Evolutionary conservation across 1,140 invertebrate genomes (phyloP), one percentile per base, ranked within the genome.

Genomic region (Drosophila oshimai): DNA sequence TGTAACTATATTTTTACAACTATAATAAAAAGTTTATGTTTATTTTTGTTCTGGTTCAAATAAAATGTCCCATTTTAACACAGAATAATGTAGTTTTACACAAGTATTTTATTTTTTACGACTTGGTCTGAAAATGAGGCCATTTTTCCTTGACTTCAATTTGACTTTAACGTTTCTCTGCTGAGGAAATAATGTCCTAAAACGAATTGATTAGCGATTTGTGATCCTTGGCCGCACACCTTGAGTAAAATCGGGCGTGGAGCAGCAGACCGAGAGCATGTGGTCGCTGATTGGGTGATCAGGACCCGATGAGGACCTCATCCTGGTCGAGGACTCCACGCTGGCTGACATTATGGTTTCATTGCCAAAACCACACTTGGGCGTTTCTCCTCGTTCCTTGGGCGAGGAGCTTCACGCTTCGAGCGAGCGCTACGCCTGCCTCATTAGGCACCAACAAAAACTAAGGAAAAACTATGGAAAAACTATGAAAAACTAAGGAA

Each of bases 331-430:
- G 42, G 62, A 67, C 62, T 62, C 69, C 81, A 79, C 67, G 81
- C 86, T 77, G 81, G 53, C 44, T 74, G 64, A 83, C 81, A 87
- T 87, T 88, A 87, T 87, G 83, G 73, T 71, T 87, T 87, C 81
- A 88, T 77, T 87, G 81, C 76, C 83, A 81, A 72, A 78, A 87
- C 81, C 83, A 76, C 77, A 88, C 83, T 77, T 76, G 67, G 77
- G 46, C 39, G 49, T 53, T 49, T 17, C n/a, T n/a, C n/a, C n/a
- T n/a, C n/a, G n/a, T n/a, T n/a, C 44, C 62, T 46, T 46, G 26
- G 31, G 17, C 24, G 31, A 37, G 22, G 44, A 87, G 81, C 76
- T 87, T 80, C 80, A 83, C 79, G 80, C 70, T 72, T 71, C 36
- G 28, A 37, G 29, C 4, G 15, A 37, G 17, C 29, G 45, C 58